phyloP scores from a whole-genome alignment of 2,797 vertebrate genomes.

The Tragopan temminckii region DNA sequence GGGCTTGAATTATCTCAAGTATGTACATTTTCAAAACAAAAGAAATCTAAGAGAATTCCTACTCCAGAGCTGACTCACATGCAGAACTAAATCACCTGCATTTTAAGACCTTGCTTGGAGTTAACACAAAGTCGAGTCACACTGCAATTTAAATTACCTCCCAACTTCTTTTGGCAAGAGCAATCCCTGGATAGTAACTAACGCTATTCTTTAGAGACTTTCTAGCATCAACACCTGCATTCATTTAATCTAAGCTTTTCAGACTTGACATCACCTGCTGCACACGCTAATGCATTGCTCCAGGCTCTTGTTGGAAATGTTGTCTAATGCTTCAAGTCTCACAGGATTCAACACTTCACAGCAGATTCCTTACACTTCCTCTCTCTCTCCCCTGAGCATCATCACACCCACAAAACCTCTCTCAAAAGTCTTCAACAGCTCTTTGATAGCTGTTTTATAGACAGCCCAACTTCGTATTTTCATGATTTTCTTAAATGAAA shows the following conservation, averaged over 20 bases:
- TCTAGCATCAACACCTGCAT: constrained; percentile 42
- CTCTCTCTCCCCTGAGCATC: background rate
- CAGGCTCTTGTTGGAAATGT: constrained; percentile 18
- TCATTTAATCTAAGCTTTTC: constrained; percentile 40
- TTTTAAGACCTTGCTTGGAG: constrained; percentile 25
- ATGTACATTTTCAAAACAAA: background rate
- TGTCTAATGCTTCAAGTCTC: constrained; percentile 20
- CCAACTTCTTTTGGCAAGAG: constrained; percentile 19
- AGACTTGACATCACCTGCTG: constrained; percentile 17
- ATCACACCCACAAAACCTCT: background rate
- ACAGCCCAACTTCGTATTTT: background rate
- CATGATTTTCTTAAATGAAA: background rate
- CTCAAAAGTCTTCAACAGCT: background rate
- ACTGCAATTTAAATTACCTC: constrained; percentile 7
- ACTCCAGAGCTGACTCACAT: background rate
- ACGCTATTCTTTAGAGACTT: background rate
- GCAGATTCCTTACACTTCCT: background rate
- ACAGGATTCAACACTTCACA: background rate
- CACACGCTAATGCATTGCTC: constrained; percentile 17
- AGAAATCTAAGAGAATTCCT: background rate
- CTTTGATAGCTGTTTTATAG: background rate
- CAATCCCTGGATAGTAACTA: background rate
- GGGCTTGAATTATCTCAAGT: background rate
- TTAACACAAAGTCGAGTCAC: background rate
- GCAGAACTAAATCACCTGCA: background rate